These are phyloP conservation scores for Ctenochaetus hawaiiensis DNA, from an alignment of 2,797 vertebrate species.

Conservation along the genomic window DNA sequence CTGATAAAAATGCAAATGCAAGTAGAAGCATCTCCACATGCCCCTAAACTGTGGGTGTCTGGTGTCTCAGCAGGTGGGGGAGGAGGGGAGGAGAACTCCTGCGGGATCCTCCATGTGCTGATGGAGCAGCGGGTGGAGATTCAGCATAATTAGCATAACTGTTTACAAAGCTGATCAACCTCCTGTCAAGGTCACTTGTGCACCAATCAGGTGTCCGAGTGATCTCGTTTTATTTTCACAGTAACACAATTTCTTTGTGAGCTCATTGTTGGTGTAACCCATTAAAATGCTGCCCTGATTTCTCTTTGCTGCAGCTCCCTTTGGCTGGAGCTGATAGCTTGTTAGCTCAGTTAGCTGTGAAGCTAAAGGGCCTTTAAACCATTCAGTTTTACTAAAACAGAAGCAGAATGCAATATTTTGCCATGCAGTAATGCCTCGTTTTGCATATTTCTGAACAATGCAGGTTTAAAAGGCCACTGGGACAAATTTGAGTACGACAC, in stretches of 20 bases:
- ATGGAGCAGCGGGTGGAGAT: slow-evolving; percentile 53
- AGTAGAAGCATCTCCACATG: slow-evolving; percentile 11
- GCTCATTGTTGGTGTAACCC: not conserved
- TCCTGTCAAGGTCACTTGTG: slow-evolving; percentile 51
- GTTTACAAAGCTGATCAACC: slow-evolving; percentile 55
- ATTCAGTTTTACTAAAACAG: too few relatives aligned
- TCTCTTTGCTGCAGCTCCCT: too few relatives aligned
- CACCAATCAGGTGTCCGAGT: slow-evolving; percentile 39
- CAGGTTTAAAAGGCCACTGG: too few relatives aligned
- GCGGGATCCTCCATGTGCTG: slow-evolving; percentile 26
- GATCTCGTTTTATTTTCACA: slow-evolving; percentile 25
- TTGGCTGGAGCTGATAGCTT: too few relatives aligned
- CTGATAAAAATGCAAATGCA: slow-evolving; percentile 5
- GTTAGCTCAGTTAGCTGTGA: too few relatives aligned
- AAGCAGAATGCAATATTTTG: too few relatives aligned
- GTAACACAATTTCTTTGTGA: not conserved
- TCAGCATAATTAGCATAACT: slow-evolving; percentile 57
- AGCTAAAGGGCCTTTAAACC: too few relatives aligned
- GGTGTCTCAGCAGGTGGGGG: slow-evolving; percentile 31
- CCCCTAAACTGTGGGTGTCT: slow-evolving; percentile 9
- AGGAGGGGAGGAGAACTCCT: slow-evolving; percentile 19
- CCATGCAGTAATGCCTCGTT: too few relatives aligned
- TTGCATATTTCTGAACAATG: too few relatives aligned
- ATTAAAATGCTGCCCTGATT: too few relatives aligned
- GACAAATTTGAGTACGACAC: too few relatives aligned